Base-by-base conservation (phyloP, 2,113 vertebrate species). In the Platycercus adscitus region DNA sequence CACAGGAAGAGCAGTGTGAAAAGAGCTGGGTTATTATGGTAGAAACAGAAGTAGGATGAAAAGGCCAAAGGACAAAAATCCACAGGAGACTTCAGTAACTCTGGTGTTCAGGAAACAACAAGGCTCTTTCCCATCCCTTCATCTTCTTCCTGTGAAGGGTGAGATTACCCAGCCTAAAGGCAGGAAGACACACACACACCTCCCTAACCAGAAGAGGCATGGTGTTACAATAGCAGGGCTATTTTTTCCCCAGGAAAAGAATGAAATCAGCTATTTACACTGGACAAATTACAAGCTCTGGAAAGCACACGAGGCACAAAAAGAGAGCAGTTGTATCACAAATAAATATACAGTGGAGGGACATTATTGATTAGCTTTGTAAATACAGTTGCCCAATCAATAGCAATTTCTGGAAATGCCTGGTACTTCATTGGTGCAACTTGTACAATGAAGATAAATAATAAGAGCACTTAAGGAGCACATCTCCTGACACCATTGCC, bases 401-500 rank as follows among this genome's bases (percentile, higher is more conserved):
- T 98, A 98, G 96, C 96, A 98, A 98, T 98, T 98, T 98, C 97
- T 98, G 96, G 97, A 98, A 98, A 98, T 95, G 93, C 95, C 95
- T 97, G 96, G 90, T 97, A 95, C 98, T 98, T 98, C 97, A 98
- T 98, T 97, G 96, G 97, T 96, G 96, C 37, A 94, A 88, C 89
- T 97, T 95, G 96, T 97, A 96, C 93, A 96, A 85, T 43, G 24
- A 97, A 96, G 95, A 97, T 97, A 97, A 95, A 97, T 97, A 98
- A 97, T 97, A 97, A 96, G 95, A 66, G 21, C 94, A 96, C 94
- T 98, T 97, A 96, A 89, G 93, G 95, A 97, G 91, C 47, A 23
- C 1, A 13, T 95, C 97, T 98, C 96, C 93, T 95, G 96, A 98
- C 97, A 96, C 94, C 70, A 43, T 92, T 96, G 97, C 94, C 0